A percentile compares a stretch with the other conserved stretches of the same genome.
phyloP scores from a whole-genome alignment of 2,113 vertebrate species.

The Xiphophorus couchianus region DNA sequence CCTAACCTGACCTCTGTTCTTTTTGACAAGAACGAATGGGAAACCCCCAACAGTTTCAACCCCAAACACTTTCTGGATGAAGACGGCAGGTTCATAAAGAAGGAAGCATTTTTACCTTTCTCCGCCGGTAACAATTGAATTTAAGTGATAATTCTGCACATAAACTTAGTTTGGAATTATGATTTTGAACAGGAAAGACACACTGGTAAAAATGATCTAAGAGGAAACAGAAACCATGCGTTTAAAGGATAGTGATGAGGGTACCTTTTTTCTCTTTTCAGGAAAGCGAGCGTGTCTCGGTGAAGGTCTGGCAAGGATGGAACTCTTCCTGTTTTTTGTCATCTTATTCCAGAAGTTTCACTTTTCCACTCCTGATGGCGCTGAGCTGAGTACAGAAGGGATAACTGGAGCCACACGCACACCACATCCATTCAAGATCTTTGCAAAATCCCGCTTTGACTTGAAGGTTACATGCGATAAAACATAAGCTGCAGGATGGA shows the following conservation, averaged over 20 bases:
- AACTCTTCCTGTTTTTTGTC: slow-evolving; percentile 88
- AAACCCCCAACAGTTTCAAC: slow-evolving; percentile 85
- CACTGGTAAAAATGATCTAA: too few relatives aligned
- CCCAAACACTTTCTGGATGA: slow-evolving; percentile 86
- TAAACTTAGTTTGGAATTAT: neutral
- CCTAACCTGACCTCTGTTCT: slow-evolving; percentile 85
- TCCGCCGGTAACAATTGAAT: slow-evolving; percentile 80
- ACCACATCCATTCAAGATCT: slow-evolving; percentile 77
- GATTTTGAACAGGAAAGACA: too few relatives aligned
- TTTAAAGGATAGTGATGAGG: neutral
- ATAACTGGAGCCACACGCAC: slow-evolving; percentile 19
- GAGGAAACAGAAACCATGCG: too few relatives aligned
- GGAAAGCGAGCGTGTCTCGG: slow-evolving; percentile 85
- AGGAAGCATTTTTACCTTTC: slow-evolving; percentile 85
- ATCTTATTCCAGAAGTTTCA: slow-evolving; percentile 82
- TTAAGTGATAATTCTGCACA: neutral
- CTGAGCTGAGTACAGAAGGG: slow-evolving; percentile 59
- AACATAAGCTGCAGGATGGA: neutral
- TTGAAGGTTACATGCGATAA: neutral
- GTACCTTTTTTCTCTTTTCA: slow-evolving; percentile 35
- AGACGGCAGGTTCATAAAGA: slow-evolving; percentile 83
- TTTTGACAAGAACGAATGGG: slow-evolving; percentile 83
- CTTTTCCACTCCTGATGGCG: slow-evolving; percentile 71
- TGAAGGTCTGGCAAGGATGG: slow-evolving; percentile 81
- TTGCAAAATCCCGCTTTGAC: slow-evolving; percentile 66